Evolutionary conservation across 64 coral and sea anemone species (phyloP), one percentile per base, ranked within the genome.

Genomic region (Dendrophyllia cribrosa): DNA sequence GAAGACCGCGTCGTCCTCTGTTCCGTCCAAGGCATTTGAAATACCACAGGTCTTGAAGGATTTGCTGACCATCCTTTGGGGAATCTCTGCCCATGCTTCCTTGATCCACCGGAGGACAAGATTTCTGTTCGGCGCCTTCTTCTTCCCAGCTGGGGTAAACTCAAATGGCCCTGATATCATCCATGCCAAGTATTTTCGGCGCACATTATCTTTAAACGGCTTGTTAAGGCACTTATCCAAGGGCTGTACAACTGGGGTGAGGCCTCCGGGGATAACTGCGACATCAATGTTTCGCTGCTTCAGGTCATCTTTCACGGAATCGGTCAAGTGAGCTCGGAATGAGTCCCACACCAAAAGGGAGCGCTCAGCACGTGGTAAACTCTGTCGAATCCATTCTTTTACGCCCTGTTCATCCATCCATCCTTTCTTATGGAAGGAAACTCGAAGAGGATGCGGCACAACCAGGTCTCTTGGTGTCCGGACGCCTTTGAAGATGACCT

Each of bases 91-190:
- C 73, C 73, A 76, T 76, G 44, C 73, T 49, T 49, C 73, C 73
- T 76, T 76, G 73, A 76, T 76, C 73, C 73, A 76, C 44, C 66
- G 20, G 25, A 67, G 71, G 23, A 92, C 68, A 72, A 92, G 55
- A 62, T 92, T 81, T 92, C 74, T 78, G 25, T 70, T 86, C 17
- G 67, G 91, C 58, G 74, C 77, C 82, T 87, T 77, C 82, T 86
- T 75, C 60, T n/a, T n/a, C n/a, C n/a, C n/a, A 63, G 60, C 60
- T 63, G 60, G 69, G 69, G 69, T 72, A 43, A 72, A 72, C 69
- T 72, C 69, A 72, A 72, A 72, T 45, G 69, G 69, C 69, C 69
- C 69, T 3, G 2, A 72, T 72, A 22, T 72, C 69, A 72, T 72
- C 69, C 69, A 72, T 43, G 70, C 70, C 70, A 72, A 72, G 70